Evolutionary conservation across 2,888 invertebrate species (phyloP), one percentile per base, ranked within the genome.

Genomic region (Sinodicranocentrus sp.): DNA sequence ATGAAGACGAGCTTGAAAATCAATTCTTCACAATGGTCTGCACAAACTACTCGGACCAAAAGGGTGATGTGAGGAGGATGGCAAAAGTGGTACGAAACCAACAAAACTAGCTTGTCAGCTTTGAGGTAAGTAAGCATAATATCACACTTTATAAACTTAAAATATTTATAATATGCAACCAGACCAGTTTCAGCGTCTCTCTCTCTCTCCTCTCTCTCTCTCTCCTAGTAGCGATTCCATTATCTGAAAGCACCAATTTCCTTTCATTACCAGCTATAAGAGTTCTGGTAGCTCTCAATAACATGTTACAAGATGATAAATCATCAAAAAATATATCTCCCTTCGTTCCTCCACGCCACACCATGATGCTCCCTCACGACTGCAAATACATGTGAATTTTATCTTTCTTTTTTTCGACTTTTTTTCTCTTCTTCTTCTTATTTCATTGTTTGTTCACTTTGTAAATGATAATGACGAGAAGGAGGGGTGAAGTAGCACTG

Each of bases 271-370:
- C 71, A 48, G 82, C 65, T 73, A 52, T 71, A 65, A 76, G 71
- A 76, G 75, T 77, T 82, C 39, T 76, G 67, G 73, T 73, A 33
- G 79, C 77, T 82, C 79, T 79, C 77, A 77, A 84, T 82, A 84
- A 82, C 77, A 84, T 65, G 82, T 72, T 75, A 61, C 68, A 71
- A 78, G 82, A 82, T 68, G 84, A 82, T 84, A 84, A 86, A 84
- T 84, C 82, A 84, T 75, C 57, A 57, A 70, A 72, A 26, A 59
- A 71, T 33, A 57, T 25, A 17, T 52, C 63, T 43, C 21, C 21
- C 43, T 21, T 67, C 44, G 67, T 52, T 43, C 44, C 52, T 52
- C 52, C 5, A 3, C 15, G 52, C 33, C 33, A 6, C 33, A 33
- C 33, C 33, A 33, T 33, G 5, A 33, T 33, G 5, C 3, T 33